phyloP scores from a whole-genome alignment of 2,797 vertebrate species.

The Menidia menidia region DNA sequence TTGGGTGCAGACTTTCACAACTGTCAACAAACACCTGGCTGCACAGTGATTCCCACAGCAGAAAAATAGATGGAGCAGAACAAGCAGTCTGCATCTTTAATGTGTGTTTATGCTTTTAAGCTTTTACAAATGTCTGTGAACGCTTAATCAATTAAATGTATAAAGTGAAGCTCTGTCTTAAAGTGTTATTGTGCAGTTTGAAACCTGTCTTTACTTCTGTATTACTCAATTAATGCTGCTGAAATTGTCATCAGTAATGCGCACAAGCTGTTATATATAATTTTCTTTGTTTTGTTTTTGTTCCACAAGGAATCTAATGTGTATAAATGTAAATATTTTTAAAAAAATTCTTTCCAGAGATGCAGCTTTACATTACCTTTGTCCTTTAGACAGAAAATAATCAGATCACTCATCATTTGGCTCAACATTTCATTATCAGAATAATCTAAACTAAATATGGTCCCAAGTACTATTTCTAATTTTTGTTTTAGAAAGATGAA shows the following conservation, averaged over 20 bases:
- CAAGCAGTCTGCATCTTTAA: slow-evolving; percentile 26
- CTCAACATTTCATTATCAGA: slow-evolving; percentile 10
- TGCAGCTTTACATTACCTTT: neutral
- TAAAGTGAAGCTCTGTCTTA: neutral
- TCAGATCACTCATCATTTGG: neutral
- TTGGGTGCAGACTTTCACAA: slow-evolving; percentile 40
- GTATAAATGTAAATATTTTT: neutral
- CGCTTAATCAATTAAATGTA: slow-evolving; percentile 6
- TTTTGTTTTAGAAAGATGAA: slow-evolving; percentile 3
- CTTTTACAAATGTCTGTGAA: neutral
- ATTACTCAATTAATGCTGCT: neutral
- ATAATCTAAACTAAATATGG: slow-evolving; percentile 9
- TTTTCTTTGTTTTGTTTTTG: neutral
- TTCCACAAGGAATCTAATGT: neutral
- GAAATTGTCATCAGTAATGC: neutral
- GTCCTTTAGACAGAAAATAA: slow-evolving; percentile 5
- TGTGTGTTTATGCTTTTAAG: slow-evolving; percentile 10
- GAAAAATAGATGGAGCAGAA: slow-evolving; percentile 30
- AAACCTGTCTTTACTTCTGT: neutral
- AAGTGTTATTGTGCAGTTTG: neutral
- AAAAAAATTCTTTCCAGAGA: neutral
- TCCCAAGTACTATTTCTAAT: neutral
- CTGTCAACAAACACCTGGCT: slow-evolving; percentile 58
- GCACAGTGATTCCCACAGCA: slow-evolving; percentile 26
- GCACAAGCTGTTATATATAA: neutral